Base-by-base conservation (phyloP, 2,113 vertebrate species). In the Microcebus tavaratra region DNA sequence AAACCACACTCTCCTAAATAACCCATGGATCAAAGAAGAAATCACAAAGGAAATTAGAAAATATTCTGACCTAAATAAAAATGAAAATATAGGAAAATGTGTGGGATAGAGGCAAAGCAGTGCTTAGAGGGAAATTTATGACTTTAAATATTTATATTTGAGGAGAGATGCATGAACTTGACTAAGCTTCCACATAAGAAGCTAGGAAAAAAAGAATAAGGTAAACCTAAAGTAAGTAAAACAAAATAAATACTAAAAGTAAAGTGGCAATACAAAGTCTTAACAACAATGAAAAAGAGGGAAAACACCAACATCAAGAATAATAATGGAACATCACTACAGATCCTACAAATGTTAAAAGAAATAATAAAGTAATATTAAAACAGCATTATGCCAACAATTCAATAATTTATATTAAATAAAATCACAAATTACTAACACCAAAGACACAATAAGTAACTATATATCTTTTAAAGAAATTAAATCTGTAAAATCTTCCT, bases 41-140 rank as follows among this genome's bases (percentile, higher is more conserved):
- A 85, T 80, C 45, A 88, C 1, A 76, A 80, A 89, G 1, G 10
- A 94, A 57, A 82, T 78, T n/a, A 53, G 6, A 82, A 92, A 82
- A 65, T 34, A 96, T 61, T 91, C 87, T 75, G 13, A 73, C 79
- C 7, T 87, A 14, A 96, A 36, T 78, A 82, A 91, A 88, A 81
- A 75, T 92, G 2, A 86, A 96, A 88, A 96, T 13, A 53, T 36
- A 39, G 76, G 36, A 57, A 92, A 65, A 81, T 80, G 8, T 90
- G 53, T 83, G 21, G 17, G 15, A n/a, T 82, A 84, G 75, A 73
- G 27, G 3, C 50, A 59, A 94, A 10, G 0, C 20, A 67, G 15
- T 55, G 0, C 23, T 63, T 63, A 36, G 1, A 88, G 10, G 14
- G 18, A 94, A 81, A 70, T 29, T 53, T 78, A 68, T 67, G 12